Evolutionary conservation across 2,888 invertebrate genomes (phyloP), one percentile per base, ranked within the genome.

Genomic region (Pollenia griseotomentosa): DNA sequence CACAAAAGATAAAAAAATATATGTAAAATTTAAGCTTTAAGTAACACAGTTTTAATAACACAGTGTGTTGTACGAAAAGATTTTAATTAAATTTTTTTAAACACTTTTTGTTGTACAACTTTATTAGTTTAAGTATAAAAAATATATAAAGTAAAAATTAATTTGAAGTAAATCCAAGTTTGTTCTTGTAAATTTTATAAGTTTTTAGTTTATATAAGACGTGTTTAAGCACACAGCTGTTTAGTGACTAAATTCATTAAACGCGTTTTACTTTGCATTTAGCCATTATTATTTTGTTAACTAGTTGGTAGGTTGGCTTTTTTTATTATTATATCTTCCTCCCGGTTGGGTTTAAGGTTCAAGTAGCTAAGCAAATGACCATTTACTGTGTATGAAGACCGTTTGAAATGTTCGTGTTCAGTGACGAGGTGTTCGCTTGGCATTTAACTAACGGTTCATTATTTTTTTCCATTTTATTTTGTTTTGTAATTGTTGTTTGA

Each of bases 191-290:
- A 14, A 57, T 53, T 66, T 57, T 59, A 48, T 23, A 33, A 7
- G 40, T 48, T 68, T 23, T 8, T 63, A 70, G 53, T 63, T 77
- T 75, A 57, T 83, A 53, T 55, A 74, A 70, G 84, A 87, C 81
- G 81, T 84, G 81, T 70, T 87, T 77, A 68, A 84, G 51, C 74
- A 84, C 87, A 78, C 78, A 81, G 84, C 84, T 84, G 74, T 84
- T 87, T 84, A 87, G 74, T 82, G 63, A 87, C 87, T 87, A 73
- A 87, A 87, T 82, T 74, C 74, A 84, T 57, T 61, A 82, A 77
- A 84, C 78, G 84, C 68, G 51, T 87, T 87, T 73, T 65, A 82
- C 48, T 79, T 74, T 82, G 51, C 81, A 78, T 82, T 87, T 84
- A 82, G 81, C 84, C 87, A 81, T 51, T 74, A 74, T 46, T 10